These are phyloP conservation scores for Andrena fulva DNA, from an alignment of 2,888 invertebrate species.

Conservation along the genomic window DNA sequence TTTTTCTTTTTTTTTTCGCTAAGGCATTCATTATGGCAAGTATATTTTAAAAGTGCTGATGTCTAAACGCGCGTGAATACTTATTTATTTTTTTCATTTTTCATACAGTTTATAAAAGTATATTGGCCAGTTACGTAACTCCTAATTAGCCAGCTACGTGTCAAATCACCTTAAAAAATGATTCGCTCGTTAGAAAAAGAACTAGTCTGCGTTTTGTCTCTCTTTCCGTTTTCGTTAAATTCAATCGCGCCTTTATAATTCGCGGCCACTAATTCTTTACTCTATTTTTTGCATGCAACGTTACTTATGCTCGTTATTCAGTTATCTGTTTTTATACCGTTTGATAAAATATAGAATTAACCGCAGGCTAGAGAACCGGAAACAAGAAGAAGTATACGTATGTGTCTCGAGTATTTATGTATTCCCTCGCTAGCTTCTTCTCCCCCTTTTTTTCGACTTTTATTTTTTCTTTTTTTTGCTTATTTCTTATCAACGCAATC, in stretches of 20 bases:
- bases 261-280: conserved; percentile 52
- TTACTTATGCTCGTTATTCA: conserved; percentile 54
- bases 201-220: conserved; percentile 43
- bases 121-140: conserved; percentile 61
- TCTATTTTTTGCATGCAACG: conserved; percentile 64
- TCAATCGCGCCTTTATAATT: conserved; percentile 39
- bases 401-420: conserved; percentile 38
- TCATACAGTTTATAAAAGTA: conserved; percentile 67
- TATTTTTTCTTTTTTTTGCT: conserved; percentile 19
- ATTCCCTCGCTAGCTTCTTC: conserved; percentile 33
- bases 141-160: conserved; percentile 65
- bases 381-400: conserved; percentile 61
- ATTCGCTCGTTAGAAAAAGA: conserved; percentile 63
- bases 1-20: conserved; percentile 71
- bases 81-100: conserved; percentile 58
- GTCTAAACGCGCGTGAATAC: conserved; percentile 73
- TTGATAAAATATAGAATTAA: conserved; percentile 60
- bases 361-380: conserved; percentile 64
- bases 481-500: conserved; percentile 11
- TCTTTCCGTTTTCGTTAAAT: conserved; percentile 27
- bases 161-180: conserved; percentile 60
- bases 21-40: conserved; percentile 84
- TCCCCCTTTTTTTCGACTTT: conserved; percentile 1
- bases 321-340: conserved; percentile 47
- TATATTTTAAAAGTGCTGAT: conserved; percentile 80